Conservation (phyloP, 1,140 invertebrate species). For the Tenebrio molitor region DNA sequence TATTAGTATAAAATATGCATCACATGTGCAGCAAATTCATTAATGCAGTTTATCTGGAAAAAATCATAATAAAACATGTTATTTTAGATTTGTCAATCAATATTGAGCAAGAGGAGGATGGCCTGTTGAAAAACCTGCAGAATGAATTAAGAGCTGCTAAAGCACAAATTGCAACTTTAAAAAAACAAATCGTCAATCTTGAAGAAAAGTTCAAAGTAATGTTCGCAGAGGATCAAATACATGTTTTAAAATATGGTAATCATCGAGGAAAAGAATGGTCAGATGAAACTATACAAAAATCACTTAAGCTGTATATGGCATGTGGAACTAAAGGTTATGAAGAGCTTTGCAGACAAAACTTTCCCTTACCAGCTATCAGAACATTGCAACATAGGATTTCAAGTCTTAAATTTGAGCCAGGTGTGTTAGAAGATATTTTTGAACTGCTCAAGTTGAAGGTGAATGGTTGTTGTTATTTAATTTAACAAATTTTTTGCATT, state of each 20-base stretch:
- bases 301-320: slow-evolving; percentile 42
- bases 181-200: neutral
- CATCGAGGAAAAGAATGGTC: slow-evolving; percentile 7
- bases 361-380: slow-evolving; percentile 40
- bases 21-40: too few species aligned
- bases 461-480: neutral
- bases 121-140: too few species aligned
- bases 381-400: slow-evolving; percentile 44
- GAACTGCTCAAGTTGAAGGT: slow-evolving; percentile 10
- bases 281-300: slow-evolving; percentile 19
- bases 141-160: neutral
- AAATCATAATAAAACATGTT: too few species aligned
- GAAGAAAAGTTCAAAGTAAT: neutral
- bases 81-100: too few species aligned
- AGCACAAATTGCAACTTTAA: neutral
- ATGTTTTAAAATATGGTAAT: slow-evolving; percentile 13
- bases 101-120: too few species aligned
- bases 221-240: slow-evolving; percentile 30
- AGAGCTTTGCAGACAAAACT: slow-evolving; percentile 37
- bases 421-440: slow-evolving; percentile 46
- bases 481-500: neutral
- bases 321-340: slow-evolving; percentile 46
- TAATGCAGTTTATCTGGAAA: too few species aligned
- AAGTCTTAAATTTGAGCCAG: slow-evolving; percentile 42
- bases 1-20: too few species aligned